phyloP scores from a whole-genome alignment of 1,140 invertebrate genomes.

The Drosophila ficusphila region DNA sequence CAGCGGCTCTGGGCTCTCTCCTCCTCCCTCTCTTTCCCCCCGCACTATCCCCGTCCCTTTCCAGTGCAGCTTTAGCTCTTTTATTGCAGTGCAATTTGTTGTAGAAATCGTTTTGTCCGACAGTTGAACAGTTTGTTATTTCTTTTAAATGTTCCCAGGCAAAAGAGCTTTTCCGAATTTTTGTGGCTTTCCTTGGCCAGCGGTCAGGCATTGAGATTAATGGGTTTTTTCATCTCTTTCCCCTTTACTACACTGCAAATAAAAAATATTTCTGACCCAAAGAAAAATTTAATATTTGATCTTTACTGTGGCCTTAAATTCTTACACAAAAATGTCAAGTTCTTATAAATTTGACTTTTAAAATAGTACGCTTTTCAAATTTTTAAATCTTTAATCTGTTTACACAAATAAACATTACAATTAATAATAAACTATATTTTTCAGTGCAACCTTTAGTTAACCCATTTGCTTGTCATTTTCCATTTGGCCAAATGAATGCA shows the following conservation, averaged over 20 bases:
- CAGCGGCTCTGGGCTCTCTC: slow-evolving; percentile 17
- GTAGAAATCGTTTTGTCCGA: slow-evolving; percentile 83
- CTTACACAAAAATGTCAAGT: no score
- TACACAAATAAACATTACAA: not conserved
- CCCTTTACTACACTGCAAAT: not conserved
- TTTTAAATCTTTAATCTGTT: no score
- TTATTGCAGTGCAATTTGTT: slow-evolving; percentile 84
- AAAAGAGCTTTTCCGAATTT: slow-evolving; percentile 77
- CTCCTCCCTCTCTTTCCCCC: slow-evolving; percentile 19
- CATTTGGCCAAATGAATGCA: slow-evolving; percentile 61
- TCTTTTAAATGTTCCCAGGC: slow-evolving; percentile 79
- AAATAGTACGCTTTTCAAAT: no score
- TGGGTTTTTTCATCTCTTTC: not conserved
- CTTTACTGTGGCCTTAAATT: no score
- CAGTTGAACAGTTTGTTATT: slow-evolving; percentile 83
- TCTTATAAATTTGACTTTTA: no score
- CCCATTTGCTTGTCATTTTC: slow-evolving; percentile 11
- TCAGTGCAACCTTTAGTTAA: not conserved
- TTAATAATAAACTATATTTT: not conserved
- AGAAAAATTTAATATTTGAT: no score
- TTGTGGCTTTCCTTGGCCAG: slow-evolving; percentile 64
- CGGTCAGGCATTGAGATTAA: slow-evolving; percentile 55
- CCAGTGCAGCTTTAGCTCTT: slow-evolving; percentile 41
- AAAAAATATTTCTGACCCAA: not conserved
- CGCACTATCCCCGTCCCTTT: not conserved